Evolutionary conservation across 2,797 vertebrate genomes (phyloP).

Genomic region (Danio jaintianensis): DNA sequence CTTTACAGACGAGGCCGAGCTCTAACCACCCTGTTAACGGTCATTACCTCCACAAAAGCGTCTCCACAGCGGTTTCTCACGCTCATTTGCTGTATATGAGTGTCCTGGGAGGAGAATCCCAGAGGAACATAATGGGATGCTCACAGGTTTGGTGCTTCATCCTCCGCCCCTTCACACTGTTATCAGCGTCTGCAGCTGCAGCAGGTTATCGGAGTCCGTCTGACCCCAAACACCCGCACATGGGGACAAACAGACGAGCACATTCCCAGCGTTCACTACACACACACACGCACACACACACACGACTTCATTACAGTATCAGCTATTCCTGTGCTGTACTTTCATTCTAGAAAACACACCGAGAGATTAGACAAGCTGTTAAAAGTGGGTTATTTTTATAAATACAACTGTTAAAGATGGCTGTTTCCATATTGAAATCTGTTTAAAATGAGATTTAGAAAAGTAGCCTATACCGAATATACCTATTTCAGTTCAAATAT

Average conservation of each 20-base stretch:
- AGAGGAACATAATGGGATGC: slow-evolving; percentile 45
- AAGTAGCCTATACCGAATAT: too few relatives aligned
- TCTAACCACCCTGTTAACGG: neutral
- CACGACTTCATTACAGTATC: neutral
- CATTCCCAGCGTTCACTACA: slow-evolving; percentile 69
- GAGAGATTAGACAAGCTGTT: neutral
- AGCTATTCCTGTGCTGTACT: neutral
- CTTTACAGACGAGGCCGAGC: too few relatives aligned
- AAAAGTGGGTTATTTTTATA: too few relatives aligned
- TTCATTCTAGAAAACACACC: neutral
- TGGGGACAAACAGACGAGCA: slow-evolving; percentile 62
- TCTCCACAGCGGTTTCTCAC: slow-evolving; percentile 69
- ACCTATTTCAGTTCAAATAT: too few relatives aligned
- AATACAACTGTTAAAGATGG: too few relatives aligned
- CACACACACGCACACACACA: neutral
- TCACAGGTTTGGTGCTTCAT: slow-evolving; percentile 42
- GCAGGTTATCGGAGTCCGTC: slow-evolving; percentile 57
- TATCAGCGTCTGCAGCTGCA: slow-evolving; percentile 68
- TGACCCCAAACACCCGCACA: slow-evolving; percentile 46
- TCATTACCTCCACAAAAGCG: slow-evolving; percentile 33
- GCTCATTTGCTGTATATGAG: slow-evolving; percentile 69
- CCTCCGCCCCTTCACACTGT: slow-evolving; percentile 44
- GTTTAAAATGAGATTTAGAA: too few relatives aligned
- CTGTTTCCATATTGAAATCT: too few relatives aligned
- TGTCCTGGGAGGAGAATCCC: slow-evolving; percentile 66